A percentile compares a stretch with the other conserved stretches of the same genome.
phyloP scores from a whole-genome alignment of 2,797 vertebrate species.

The Leuciscus waleckii region DNA sequence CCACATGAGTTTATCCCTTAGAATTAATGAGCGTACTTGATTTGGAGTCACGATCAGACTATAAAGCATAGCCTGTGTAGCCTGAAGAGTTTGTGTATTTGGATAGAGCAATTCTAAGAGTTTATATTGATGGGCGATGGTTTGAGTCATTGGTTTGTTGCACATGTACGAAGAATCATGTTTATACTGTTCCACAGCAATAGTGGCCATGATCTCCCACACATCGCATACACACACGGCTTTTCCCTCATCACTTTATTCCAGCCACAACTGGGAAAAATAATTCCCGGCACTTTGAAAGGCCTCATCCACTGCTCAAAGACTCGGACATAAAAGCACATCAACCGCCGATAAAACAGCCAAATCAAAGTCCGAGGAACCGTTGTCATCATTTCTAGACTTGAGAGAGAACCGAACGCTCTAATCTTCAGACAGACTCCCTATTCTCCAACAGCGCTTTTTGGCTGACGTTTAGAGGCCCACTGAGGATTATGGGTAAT shows the following conservation, averaged over 20 bases:
- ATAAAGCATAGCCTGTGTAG: not conserved
- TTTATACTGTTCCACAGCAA: slow-evolving; percentile 1
- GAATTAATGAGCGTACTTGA: not conserved
- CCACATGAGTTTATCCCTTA: not conserved
- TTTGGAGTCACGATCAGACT: not conserved
- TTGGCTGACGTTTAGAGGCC: slow-evolving; percentile 24
- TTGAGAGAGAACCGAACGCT: slow-evolving; percentile 10
- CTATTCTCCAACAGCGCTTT: slow-evolving; percentile 24
- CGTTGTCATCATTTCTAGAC: slow-evolving; percentile 44
- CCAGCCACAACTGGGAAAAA: slow-evolving; percentile 22
- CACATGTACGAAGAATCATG: slow-evolving; percentile 2
- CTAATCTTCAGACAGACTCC: slow-evolving; percentile 47
- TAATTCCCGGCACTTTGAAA: not conserved
- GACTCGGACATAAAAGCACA: slow-evolving; percentile 30
- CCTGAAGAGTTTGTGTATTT: not conserved
- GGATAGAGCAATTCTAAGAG: not conserved
- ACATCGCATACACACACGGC: not conserved
- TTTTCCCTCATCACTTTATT: slow-evolving; percentile 17
- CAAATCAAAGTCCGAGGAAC: slow-evolving; percentile 35
- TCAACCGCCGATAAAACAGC: slow-evolving; percentile 26
- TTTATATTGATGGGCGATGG: slow-evolving; percentile 35
- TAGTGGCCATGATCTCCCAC: slow-evolving; percentile 24
- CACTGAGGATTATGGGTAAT: slow-evolving; percentile 53
- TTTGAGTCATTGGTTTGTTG: not conserved
- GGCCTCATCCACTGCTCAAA: not conserved